Percentiles rank a stretch among this genome's conserved stretches.
phyloP scores from a whole-genome alignment of 2,113 vertebrate genomes.

The Dendropsophus ebraccatus region DNA sequence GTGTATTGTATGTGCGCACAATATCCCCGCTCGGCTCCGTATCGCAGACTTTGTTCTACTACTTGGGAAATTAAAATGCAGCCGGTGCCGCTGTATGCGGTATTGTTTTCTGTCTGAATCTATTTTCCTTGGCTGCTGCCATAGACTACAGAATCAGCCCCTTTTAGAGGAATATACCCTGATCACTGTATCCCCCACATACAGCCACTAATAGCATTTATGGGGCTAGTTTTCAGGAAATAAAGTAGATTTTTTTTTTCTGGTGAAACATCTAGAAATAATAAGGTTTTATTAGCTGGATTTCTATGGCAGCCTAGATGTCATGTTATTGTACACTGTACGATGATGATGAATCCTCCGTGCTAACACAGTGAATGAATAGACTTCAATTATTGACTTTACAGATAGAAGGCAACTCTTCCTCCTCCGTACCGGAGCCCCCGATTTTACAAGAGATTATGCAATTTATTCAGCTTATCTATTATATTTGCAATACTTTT shows the following conservation, averaged over 20 bases:
- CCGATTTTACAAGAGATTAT: background rate
- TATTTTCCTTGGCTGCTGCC: background rate
- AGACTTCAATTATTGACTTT: background rate
- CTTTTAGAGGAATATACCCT: background rate
- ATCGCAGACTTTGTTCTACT: background rate
- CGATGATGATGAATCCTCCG: background rate
- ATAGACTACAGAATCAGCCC: slow-evolving; percentile 15
- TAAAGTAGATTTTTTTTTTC: background rate
- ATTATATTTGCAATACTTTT: background rate
- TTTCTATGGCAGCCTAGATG: background rate
- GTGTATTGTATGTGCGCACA: slow-evolving; percentile 1
- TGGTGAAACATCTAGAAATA: background rate
- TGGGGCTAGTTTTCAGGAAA: background rate
- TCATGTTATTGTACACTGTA: background rate
- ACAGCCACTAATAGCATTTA: slow-evolving; percentile 21
- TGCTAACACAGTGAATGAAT: background rate
- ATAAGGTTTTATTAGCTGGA: background rate
- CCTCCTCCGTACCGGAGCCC: background rate
- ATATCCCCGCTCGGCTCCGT: slow-evolving; percentile 5
- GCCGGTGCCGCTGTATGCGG: background rate
- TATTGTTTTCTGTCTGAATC: slow-evolving; percentile 23
- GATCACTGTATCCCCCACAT: background rate
- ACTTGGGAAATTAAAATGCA: slow-evolving; percentile 17
- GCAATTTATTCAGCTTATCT: background rate
- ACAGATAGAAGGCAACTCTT: background rate